Evolutionary conservation across 2,797 vertebrate genomes (phyloP).

Genomic region (Ceryle rudis): DNA sequence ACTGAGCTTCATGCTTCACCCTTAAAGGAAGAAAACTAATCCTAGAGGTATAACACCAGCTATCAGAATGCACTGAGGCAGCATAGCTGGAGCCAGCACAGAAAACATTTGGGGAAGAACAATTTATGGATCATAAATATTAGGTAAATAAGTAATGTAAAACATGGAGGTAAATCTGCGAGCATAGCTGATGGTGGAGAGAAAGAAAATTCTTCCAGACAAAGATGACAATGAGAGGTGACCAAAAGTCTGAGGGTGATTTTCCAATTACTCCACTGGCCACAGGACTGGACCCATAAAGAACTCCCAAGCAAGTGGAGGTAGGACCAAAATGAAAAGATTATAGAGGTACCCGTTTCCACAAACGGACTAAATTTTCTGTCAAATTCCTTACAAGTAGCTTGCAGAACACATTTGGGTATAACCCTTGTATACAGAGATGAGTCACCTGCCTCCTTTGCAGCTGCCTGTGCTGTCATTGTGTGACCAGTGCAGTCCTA

Average conservation of each 20-base stretch:
- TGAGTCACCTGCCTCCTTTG: background rate
- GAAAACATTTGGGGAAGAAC: background rate
- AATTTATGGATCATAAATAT: background rate
- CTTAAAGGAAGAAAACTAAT: background rate
- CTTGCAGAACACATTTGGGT: background rate
- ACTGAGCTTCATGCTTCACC: background rate
- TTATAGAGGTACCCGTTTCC: background rate
- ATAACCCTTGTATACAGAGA: rapidly evolving
- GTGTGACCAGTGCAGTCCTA: background rate
- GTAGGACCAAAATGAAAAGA: background rate
- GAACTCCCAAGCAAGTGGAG: background rate
- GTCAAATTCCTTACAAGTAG: background rate
- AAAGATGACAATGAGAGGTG: background rate
- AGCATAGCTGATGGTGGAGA: background rate
- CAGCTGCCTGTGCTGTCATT: background rate
- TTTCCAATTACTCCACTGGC: background rate
- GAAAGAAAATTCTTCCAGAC: background rate
- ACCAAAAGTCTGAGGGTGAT: background rate
- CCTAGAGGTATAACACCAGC: background rate
- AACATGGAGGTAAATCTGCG: background rate
- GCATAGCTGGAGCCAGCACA: background rate
- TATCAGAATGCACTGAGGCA: background rate
- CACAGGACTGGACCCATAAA: background rate
- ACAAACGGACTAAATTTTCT: background rate
- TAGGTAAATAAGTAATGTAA: background rate